A percentile compares a stretch with the other conserved stretches of the same genome.
These are phyloP conservation scores for Scolopax mira DNA, from an alignment of 2,113 vertebrate species.

Conservation along the genomic window DNA sequence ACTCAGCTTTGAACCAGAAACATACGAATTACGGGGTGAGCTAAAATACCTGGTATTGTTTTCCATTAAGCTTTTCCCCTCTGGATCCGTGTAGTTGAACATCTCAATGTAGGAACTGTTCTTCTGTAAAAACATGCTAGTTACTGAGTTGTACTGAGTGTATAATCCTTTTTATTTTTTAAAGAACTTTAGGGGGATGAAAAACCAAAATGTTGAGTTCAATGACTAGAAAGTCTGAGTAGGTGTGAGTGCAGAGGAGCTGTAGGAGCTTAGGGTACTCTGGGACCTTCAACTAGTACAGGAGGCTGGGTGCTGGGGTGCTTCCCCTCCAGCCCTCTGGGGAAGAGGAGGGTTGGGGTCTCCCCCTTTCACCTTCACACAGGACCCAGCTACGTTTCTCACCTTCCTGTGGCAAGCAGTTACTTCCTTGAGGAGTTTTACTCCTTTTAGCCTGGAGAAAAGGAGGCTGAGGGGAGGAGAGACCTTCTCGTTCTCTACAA, in stretches of 20 bases:
- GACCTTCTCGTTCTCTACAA: too few species aligned
- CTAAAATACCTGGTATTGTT: rapidly evolving
- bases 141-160: background rate
- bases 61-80: background rate
- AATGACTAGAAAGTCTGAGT: background rate
- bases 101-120: background rate
- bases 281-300: rapidly evolving
- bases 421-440: background rate
- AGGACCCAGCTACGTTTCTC: background rate
- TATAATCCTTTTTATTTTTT: background rate
- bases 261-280: background rate
- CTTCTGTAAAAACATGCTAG: background rate
- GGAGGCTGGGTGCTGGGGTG: background rate
- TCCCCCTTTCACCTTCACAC: background rate
- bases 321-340: background rate
- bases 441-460: too few species aligned
- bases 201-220: background rate
- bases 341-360: rapidly evolving
- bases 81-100: background rate
- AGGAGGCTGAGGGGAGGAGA: too few species aligned
- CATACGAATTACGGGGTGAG: background rate
- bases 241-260: background rate
- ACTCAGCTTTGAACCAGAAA: background rate
- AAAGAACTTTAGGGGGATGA: background rate
- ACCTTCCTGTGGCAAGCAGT: background rate